Conservation (phyloP, 1,140 invertebrate species). For the Varroa destructor region DNA sequence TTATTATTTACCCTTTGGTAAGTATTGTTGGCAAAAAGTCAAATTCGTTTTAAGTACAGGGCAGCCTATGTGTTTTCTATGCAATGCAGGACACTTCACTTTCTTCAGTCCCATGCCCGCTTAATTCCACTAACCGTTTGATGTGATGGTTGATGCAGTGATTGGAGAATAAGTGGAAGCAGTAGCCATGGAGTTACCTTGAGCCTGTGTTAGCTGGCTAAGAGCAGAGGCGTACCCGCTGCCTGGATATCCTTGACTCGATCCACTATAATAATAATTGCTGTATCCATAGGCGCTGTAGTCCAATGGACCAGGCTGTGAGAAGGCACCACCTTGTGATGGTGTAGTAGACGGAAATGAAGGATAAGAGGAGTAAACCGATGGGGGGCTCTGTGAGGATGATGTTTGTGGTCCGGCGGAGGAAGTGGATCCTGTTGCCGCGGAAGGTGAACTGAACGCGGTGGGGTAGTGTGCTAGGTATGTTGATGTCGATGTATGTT, state of each 20-base stretch:
- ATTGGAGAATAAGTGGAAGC: background rate
- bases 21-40: background rate
- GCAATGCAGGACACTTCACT: too few species aligned
- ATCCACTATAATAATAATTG: background rate
- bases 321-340: slow-evolving; percentile 3
- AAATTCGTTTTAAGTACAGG: background rate
- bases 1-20: background rate
- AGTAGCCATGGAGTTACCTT: background rate
- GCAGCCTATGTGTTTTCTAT: too few species aligned
- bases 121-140: background rate
- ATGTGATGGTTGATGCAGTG: slow-evolving; percentile 3
- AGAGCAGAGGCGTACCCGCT: slow-evolving; percentile 20
- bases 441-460: slow-evolving; percentile 4
- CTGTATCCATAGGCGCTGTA: slow-evolving; percentile 21
- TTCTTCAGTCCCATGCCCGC: background rate
- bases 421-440: background rate
- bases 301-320: slow-evolving; percentile 19
- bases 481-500: slow-evolving; percentile 8
- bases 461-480: slow-evolving; percentile 21
- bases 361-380: slow-evolving; percentile 17
- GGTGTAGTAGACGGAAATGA: slow-evolving; percentile 16
- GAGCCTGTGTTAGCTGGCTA: slow-evolving; percentile 16
- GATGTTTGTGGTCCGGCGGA: slow-evolving; percentile 6
- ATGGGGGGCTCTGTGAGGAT: background rate
- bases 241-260: slow-evolving; percentile 10